Conservation (phyloP, 2,113 vertebrate species). For the Tenebrosternarchus preto region DNA sequence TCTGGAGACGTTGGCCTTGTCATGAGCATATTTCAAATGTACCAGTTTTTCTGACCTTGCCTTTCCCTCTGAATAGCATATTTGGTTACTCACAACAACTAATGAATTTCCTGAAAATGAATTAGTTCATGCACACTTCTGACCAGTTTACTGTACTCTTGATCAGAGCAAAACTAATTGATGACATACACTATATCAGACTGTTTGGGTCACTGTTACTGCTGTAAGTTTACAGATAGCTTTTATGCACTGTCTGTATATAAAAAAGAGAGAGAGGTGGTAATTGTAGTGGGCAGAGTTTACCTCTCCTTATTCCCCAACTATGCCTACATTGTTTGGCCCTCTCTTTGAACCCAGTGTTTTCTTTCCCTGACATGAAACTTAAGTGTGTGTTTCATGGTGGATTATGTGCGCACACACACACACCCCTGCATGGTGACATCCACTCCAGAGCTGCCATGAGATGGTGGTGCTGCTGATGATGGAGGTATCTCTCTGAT, state of each 20-base stretch:
- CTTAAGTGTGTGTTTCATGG: background rate
- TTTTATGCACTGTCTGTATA: background rate
- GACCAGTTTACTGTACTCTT: background rate
- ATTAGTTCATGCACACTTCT: background rate
- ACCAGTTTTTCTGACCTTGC: background rate
- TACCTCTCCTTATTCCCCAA: background rate
- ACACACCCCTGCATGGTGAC: background rate
- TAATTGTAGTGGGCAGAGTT: background rate
- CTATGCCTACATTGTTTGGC: background rate
- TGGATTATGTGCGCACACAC: background rate
- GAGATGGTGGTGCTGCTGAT: background rate
- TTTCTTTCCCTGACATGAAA: background rate
- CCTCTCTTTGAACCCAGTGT: background rate
- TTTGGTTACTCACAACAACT: background rate
- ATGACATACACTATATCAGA: background rate
- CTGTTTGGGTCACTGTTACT: background rate
- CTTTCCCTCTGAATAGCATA: background rate
- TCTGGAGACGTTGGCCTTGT: background rate
- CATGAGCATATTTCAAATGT: constrained; percentile 17
- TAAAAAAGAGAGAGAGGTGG: background rate
- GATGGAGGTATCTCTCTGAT: background rate
- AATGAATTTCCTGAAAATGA: background rate
- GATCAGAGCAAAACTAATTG: background rate
- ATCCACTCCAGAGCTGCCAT: background rate
- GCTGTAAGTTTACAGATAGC: background rate